Percentiles rank a stretch among this genome's conserved stretches.
phyloP scores from a whole-genome alignment of 2,888 invertebrate species.

The Oegoconia quadripuncta region DNA sequence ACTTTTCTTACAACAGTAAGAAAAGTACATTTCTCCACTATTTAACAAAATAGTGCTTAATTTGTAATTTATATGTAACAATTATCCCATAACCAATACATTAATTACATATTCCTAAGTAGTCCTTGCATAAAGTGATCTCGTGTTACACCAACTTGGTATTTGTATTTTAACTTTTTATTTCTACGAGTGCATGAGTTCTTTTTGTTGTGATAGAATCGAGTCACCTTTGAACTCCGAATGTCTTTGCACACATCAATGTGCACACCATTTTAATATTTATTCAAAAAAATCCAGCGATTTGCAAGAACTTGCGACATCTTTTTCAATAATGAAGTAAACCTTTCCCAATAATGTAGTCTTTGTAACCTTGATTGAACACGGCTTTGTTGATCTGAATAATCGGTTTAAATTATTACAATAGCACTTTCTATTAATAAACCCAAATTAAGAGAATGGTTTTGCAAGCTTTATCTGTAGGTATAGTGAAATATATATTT shows the following conservation, averaged over 20 bases:
- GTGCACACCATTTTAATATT: conserved; percentile 11
- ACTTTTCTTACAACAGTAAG: no score
- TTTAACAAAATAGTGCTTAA: no score
- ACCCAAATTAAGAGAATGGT: conserved; percentile 11
- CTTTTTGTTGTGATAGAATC: no score
- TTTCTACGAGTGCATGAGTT: no score
- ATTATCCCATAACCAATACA: no score
- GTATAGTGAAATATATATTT: neutral
- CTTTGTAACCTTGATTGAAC: conserved; percentile 45
- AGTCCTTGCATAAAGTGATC: no score
- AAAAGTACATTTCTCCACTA: no score
- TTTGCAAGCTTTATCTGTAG: neutral
- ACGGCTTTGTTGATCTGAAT: conserved; percentile 18
- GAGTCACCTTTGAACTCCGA: neutral
- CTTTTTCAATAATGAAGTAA: conserved; percentile 29
- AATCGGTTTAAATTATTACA: conserved; percentile 15
- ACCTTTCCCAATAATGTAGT: conserved; percentile 38
- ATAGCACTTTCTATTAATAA: conserved; percentile 23
- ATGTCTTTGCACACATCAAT: neutral
- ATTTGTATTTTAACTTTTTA: no score
- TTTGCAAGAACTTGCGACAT: conserved; percentile 34
- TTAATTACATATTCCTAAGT: no score
- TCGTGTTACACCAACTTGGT: no score
- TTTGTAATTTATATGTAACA: no score
- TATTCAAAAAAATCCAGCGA: conserved; percentile 23